Percentiles rank a stretch among this genome's conserved stretches.
phyloP scores from a whole-genome alignment of 1,140 invertebrate genomes.

The Grapholita molesta region DNA sequence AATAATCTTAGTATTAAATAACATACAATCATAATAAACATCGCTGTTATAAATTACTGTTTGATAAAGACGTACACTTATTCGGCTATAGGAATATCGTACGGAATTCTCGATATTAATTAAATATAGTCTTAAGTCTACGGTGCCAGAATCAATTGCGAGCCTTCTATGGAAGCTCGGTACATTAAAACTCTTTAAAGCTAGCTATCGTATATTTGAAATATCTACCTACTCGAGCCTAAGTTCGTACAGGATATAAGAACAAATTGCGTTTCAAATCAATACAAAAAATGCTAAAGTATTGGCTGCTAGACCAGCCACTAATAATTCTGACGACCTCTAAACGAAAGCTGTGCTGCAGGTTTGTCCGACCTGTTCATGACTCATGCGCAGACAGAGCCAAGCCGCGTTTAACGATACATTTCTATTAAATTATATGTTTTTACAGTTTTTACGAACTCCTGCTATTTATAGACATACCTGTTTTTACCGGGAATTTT shows the following conservation, averaged over 20 bases:
- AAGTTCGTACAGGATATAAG: neutral
- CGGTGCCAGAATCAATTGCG: too few species aligned
- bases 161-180: too few species aligned
- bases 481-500: neutral
- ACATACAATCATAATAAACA: too few species aligned
- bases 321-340: slow-evolving; percentile 8
- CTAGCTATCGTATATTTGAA: too few species aligned
- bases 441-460: neutral
- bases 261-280: neutral
- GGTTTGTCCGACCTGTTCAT: slow-evolving; percentile 4
- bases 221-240: too few species aligned
- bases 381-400: neutral
- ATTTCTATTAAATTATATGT: slow-evolving; percentile 6
- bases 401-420: neutral
- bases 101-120: too few species aligned
- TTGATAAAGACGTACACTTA: too few species aligned
- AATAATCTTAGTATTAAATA: too few species aligned
- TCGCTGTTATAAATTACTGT: too few species aligned
- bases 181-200: too few species aligned
- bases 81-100: too few species aligned
- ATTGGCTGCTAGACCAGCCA: slow-evolving; percentile 9
- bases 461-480: neutral
- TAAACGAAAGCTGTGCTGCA: slow-evolving; percentile 12
- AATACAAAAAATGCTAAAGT: neutral
- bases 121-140: too few species aligned